Percentiles rank a stretch among this genome's conserved stretches.
Conservation (phyloP, 2,797 vertebrate species). For the Emydoidea blandingii region DNA sequence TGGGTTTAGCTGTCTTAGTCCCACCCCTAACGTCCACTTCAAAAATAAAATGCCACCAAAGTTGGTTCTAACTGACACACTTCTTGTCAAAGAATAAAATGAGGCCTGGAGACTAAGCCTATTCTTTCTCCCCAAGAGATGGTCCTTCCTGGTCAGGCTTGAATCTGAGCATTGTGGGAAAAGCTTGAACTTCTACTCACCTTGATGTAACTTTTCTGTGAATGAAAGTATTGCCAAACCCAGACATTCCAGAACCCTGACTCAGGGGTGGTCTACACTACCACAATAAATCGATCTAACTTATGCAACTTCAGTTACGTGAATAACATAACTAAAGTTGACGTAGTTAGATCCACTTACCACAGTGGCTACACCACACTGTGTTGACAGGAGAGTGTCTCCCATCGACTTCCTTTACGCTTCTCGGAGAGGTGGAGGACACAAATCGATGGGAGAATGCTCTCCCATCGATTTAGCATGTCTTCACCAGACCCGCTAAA, state of each 20-base stretch:
- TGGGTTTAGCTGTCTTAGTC: not conserved
- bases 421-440: no score
- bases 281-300: no score
- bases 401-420: no score
- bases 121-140: not conserved
- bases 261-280: not conserved
- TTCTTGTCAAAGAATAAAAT: not conserved
- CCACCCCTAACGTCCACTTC: not conserved
- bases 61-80: not conserved
- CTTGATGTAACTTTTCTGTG: slow-evolving; percentile 9
- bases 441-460: no score
- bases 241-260: slow-evolving; percentile 9
- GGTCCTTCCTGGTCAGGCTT: not conserved
- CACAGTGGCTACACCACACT: no score
- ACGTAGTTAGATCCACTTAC: no score
- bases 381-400: no score
- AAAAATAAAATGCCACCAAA: not conserved
- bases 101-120: not conserved
- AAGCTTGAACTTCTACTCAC: slow-evolving; percentile 6
- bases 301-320: no score
- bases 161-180: not conserved
- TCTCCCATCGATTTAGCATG: no score
- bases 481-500: no score
- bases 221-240: not conserved
- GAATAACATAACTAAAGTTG: no score